Evolutionary conservation across 2,797 vertebrate species (phyloP).

Genomic region (Bradypodion pumilum): DNA sequence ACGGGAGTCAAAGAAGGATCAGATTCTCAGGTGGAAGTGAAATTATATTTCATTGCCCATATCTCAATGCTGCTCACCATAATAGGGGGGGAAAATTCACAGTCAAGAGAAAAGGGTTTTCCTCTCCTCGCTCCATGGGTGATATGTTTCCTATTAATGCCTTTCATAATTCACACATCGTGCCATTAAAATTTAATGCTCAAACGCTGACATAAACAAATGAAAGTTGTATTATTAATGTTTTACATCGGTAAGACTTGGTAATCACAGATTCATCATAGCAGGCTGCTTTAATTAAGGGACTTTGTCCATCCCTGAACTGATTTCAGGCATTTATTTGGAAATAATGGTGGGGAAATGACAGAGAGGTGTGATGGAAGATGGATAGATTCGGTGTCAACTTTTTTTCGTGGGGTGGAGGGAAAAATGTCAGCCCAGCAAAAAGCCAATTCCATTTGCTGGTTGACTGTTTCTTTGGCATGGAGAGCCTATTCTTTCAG

Average conservation of each 20-base stretch:
- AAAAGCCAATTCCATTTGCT: too few species aligned
- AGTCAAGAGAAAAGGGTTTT: slow-evolving; percentile 73
- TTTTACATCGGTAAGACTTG: slow-evolving; percentile 84
- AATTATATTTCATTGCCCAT: slow-evolving; percentile 74
- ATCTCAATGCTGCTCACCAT: slow-evolving; percentile 66
- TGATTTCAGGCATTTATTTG: slow-evolving; percentile 69
- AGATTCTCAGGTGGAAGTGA: slow-evolving; percentile 60
- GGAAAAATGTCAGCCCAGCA: not conserved
- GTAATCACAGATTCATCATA: slow-evolving; percentile 83
- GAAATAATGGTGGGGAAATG: slow-evolving; percentile 55
- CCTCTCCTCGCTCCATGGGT: slow-evolving; percentile 77
- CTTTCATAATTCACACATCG: slow-evolving; percentile 82
- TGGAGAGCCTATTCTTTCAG: too few species aligned
- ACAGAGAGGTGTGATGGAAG: slow-evolving; percentile 24
- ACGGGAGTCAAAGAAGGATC: slow-evolving; percentile 33
- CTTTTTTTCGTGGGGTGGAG: not conserved
- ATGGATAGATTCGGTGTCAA: not conserved
- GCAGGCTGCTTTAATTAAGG: slow-evolving; percentile 83
- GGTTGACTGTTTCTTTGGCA: too few species aligned
- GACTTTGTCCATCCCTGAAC: slow-evolving; percentile 76
- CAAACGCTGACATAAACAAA: slow-evolving; percentile 82
- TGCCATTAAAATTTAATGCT: slow-evolving; percentile 83
- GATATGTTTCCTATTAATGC: slow-evolving; percentile 85
- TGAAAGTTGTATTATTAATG: slow-evolving; percentile 87
- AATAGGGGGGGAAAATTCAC: slow-evolving; percentile 55